Base-by-base conservation (phyloP, 2,888 invertebrate species). In the Euphydryas editha region DNA sequence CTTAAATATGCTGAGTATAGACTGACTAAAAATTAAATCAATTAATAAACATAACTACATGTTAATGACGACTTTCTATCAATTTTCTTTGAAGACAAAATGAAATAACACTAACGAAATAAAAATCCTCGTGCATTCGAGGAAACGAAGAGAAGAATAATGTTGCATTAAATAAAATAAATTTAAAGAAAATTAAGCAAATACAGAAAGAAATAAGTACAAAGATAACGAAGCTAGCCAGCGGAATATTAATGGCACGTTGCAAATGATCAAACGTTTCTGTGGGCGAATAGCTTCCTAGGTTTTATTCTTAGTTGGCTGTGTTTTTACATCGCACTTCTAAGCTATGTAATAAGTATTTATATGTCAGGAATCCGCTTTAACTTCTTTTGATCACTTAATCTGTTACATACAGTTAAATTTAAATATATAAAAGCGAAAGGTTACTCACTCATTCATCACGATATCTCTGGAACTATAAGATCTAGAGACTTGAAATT, bases 151-250 rank as follows among this genome's bases (percentile, higher is more conserved):
- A 15, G 15, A 63, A 63, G 57, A 63, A 58, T 63, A 49, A 57
- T 57, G 37, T 21, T 36, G 61, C 20, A 56, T 46, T 55, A 56
- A 62, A 62, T 46, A 47, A 49, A 63, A 63, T 63, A 57, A 24
- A 57, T 39, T 63, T 61, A 65, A 61, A 65, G 58, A 59, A 42
- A 65, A 68, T 65, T 65, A 68, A 58, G 65, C 54, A 65, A 44
- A 51, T 56, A 49, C 21, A 68, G 65, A 58, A 62, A 67, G 66
- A 39, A 67, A 67, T 68, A 65, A 64, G 65, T 62, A 62, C 59
- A 65, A 62, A 68, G 68, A 68, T 68, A 68, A 68, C 65, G 68
- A 68, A 68, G 59, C 59, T 51, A 65, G 59, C 51, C 61, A 59
- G 37, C 65, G 62, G 68, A 68, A 68, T 68, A 68, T 68, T 65